phyloP scores from a whole-genome alignment of 30 jellyfish, hydroid and myxozoan genomes.

The Sanderia malayensis region DNA sequence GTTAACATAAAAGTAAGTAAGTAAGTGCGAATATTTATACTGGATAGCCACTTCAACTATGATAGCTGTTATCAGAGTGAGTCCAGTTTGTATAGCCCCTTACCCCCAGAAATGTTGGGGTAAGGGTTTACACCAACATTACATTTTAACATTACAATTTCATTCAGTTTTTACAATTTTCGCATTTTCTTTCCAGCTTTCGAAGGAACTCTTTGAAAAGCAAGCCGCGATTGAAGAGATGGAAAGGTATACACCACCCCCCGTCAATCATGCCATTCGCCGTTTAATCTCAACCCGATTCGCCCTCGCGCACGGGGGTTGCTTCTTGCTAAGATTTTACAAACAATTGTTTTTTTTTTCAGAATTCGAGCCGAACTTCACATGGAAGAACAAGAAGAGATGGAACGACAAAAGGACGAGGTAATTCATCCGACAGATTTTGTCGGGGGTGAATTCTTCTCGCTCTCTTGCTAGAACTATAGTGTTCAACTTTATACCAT shows the following conservation, averaged over 20 bases:
- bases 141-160: not conserved
- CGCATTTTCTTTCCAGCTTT: conserved; percentile 35
- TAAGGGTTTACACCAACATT: not conserved
- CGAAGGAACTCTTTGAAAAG: conserved; percentile 56
- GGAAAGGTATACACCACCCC: conserved; percentile 61
- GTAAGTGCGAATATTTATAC: not conserved
- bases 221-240: conserved; percentile 79
- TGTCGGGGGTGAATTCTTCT: not conserved
- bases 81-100: not conserved
- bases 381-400: conserved; percentile 92
- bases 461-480: not conserved
- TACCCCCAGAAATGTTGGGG: not conserved
- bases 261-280: not conserved
- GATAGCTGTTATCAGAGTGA: not conserved
- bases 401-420: conserved; percentile 67
- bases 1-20: not conserved
- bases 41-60: too few relatives aligned
- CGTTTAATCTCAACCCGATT: not conserved
- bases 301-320: not conserved
- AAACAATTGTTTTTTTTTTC: not conserved
- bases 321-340: not conserved
- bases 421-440: conserved; percentile 27
- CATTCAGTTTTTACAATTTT: not conserved
- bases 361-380: conserved; percentile 80
- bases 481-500: not conserved